phyloP scores from a whole-genome alignment of 35 echinoderm and acorn worm species.

The Diadema setosum region DNA sequence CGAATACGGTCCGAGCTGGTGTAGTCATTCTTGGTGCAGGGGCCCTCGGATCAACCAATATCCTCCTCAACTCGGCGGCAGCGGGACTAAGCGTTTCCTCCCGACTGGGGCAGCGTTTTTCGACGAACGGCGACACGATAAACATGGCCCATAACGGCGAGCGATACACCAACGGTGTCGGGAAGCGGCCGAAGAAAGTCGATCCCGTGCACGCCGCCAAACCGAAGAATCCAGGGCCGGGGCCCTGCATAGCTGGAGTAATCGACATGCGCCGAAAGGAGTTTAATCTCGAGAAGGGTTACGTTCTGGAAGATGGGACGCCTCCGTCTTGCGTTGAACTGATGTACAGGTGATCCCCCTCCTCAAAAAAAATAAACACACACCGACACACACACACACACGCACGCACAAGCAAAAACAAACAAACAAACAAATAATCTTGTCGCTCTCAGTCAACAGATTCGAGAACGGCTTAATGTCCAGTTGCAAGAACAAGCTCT shows the following conservation, averaged over 20 bases:
- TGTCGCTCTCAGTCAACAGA: no score
- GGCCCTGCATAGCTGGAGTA: slow-evolving; percentile 29
- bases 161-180: not conserved
- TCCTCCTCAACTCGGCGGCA: slow-evolving; percentile 42
- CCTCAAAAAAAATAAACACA: no score
- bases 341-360: no score
- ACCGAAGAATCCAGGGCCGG: slow-evolving; percentile 12
- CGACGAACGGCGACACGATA: slow-evolving; percentile 47
- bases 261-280: slow-evolving; percentile 42
- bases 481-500: no score
- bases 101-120: slow-evolving; percentile 37
- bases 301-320: slow-evolving; percentile 62
- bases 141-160: slow-evolving; percentile 61
- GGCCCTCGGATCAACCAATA: slow-evolving; percentile 45
- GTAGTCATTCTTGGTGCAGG: slow-evolving; percentile 53
- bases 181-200: not conserved
- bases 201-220: not conserved
- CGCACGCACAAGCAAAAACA: no score
- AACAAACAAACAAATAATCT: no score
- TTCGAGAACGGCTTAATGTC: no score
- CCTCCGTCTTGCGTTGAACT: slow-evolving; percentile 8
- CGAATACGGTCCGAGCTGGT: slow-evolving; percentile 7
- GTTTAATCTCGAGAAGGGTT: slow-evolving; percentile 15
- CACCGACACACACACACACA: no score
- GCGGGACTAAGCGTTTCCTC: slow-evolving; percentile 9